These are phyloP conservation scores for Cheirogaleus major DNA, from an alignment of 2,797 vertebrate species.

Conservation along the genomic window DNA sequence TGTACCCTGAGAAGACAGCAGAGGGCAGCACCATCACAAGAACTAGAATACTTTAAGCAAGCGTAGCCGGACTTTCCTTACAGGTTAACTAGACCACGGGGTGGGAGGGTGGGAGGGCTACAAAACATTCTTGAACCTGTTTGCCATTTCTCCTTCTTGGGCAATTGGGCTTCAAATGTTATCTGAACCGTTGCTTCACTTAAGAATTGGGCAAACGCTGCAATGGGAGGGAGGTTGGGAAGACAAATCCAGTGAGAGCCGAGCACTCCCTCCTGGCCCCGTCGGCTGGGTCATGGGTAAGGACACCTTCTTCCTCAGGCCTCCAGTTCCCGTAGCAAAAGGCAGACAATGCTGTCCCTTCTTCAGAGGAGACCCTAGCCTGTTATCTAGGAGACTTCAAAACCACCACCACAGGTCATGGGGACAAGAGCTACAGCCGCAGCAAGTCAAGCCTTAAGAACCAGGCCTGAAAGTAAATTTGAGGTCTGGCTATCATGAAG, in stretches of 20 bases:
- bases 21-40: constrained; percentile 55
- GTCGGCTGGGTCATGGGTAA: not conserved
- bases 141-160: not conserved
- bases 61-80: not conserved
- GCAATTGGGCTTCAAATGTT: not conserved
- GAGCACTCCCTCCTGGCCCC: not conserved
- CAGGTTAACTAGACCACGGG: not conserved
- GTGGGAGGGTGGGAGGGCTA: not conserved
- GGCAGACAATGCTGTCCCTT: not conserved
- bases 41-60: not conserved
- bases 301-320: not conserved
- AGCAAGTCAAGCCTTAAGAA: not conserved
- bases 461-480: not conserved
- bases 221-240: not conserved
- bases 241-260: not conserved
- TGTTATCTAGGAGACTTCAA: not conserved
- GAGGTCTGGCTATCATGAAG: not conserved
- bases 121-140: constrained; percentile 21
- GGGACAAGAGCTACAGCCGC: not conserved
- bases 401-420: not conserved
- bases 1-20: constrained; percentile 40
- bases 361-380: not conserved
- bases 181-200: not conserved
- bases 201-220: not conserved
- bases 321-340: not conserved